Evolutionary conservation across 2,113 vertebrate species (phyloP), one percentile per base, ranked within the genome.

Genomic region (Penelope pileata): DNA sequence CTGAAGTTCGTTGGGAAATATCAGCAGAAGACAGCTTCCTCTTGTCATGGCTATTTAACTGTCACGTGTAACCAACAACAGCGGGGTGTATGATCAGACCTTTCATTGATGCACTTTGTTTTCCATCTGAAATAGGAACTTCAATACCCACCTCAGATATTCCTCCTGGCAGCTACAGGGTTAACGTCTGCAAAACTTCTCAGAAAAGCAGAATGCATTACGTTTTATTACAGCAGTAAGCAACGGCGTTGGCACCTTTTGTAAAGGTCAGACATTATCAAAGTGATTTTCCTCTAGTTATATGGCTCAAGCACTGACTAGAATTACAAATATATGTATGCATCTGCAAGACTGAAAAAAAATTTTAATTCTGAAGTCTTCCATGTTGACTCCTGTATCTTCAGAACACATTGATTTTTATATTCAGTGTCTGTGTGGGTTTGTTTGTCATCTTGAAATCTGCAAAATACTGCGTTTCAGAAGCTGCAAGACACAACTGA

Each of bases 361-460:
- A n/a, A 47, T 21, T 15, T 23, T 18, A 2, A 23, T 26, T 42
- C 24, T 43, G 32, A 34, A 17, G 3, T 14, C 12, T 58, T 53
- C 30, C 27, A 4, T 21, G 6, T 67, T 90, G 77, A 9, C 36
- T 51, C 7, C 34, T 53, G 27, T 74, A 27, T 62, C 23, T 78
- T 45, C 56, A 54, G 45, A 18, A 26, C 6, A 22, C n/a, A 21
- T 32, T 54, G 21, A 1, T 6, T 50, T 73, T 34, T 68, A 5
- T 24, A 3, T 50, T 74, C n/a, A 2, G 32, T 66, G 53, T 32
- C 36, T 62, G 0, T 3, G 3, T 53, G 43, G 36, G 38, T 76
- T 94, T 67, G 30, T 75, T 56, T 82, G 75, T 64, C 43, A 8
- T 26, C 50, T 32, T 21, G 48, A 19, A 4, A 26, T 51, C 53